Conservation (phyloP, 2,888 invertebrate genomes). For the Mesorhabditis spiculigera region DNA sequence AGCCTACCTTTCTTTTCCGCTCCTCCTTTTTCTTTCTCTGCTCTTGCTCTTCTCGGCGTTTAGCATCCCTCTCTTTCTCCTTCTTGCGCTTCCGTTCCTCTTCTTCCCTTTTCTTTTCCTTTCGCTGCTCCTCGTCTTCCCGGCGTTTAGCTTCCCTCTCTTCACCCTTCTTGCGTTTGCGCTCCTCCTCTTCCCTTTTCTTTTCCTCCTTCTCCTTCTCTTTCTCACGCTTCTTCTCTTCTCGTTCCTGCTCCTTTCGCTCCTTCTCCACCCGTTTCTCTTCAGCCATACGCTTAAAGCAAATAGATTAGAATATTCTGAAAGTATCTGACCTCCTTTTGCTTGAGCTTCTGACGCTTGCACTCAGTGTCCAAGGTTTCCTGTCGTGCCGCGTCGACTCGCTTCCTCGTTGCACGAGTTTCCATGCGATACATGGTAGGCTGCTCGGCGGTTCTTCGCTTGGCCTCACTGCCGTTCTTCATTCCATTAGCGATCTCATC, state of each 20-base stretch:
- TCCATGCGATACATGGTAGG: too few relatives aligned
- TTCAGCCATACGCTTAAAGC: slow-evolving; percentile 21
- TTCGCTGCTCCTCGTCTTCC: slow-evolving; percentile 22
- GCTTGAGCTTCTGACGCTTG: slow-evolving; percentile 11
- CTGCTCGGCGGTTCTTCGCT: too few relatives aligned
- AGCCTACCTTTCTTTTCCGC: too few relatives aligned
- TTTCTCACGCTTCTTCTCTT: slow-evolving; percentile 20
- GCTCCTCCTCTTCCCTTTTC: slow-evolving; percentile 28
- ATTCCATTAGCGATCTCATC: too few relatives aligned
- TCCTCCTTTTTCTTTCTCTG: too few relatives aligned
- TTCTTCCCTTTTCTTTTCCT: slow-evolving; percentile 27
- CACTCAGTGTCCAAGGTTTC: slow-evolving; percentile 15
- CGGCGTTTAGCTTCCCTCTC: slow-evolving; percentile 16
- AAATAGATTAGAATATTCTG: too few relatives aligned
- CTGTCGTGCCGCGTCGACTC: too few relatives aligned
- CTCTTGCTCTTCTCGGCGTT: too few relatives aligned
- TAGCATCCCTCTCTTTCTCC: not conserved
- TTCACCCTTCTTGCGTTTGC: slow-evolving; percentile 24
- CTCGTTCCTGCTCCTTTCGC: slow-evolving; percentile 14
- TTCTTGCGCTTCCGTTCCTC: slow-evolving; percentile 17
- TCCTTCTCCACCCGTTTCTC: slow-evolving; percentile 38
- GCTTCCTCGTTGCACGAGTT: too few relatives aligned
- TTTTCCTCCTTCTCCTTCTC: slow-evolving; percentile 17
- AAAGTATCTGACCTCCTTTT: too few relatives aligned
- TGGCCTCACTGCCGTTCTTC: too few relatives aligned